Evolutionary conservation across 1,140 invertebrate species (phyloP).

Genomic region (Drosophila aff.): DNA sequence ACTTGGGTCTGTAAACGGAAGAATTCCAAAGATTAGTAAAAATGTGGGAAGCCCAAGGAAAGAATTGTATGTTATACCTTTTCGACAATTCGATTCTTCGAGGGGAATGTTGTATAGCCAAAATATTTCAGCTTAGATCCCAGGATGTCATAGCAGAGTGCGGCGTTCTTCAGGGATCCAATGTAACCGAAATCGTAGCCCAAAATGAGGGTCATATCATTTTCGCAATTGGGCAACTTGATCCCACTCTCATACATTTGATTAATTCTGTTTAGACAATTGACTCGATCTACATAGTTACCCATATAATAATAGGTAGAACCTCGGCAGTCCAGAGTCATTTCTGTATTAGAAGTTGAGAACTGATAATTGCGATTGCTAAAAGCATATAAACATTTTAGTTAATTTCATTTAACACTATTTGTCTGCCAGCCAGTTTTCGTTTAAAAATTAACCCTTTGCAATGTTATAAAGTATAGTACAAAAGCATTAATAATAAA

Average conservation of each 20-base stretch:
- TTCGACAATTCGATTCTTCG: conserved; percentile 16
- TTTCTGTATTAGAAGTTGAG: neutral
- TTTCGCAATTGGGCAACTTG: conserved; percentile 25
- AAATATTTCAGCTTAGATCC: conserved; percentile 37
- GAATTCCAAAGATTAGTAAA: neutral
- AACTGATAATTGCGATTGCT: no score
- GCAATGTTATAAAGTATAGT: neutral
- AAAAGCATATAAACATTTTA: neutral
- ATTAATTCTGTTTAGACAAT: neutral
- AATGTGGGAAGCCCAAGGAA: neutral
- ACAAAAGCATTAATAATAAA: neutral
- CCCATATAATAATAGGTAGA: accelerated
- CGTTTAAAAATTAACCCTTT: neutral
- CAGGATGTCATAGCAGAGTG: conserved; percentile 45
- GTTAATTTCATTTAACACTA: no score
- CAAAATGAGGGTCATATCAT: conserved; percentile 46
- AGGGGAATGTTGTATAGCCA: conserved; percentile 34
- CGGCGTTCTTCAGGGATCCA: conserved; percentile 24
- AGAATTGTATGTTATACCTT: neutral
- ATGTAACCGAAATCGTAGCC: conserved; percentile 1
- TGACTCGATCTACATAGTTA: accelerated
- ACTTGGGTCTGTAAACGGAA: conserved; percentile 20
- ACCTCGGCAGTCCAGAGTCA: neutral
- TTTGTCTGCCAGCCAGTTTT: no score
- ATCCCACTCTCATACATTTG: conserved; percentile 39